phyloP scores from a whole-genome alignment of 2,797 vertebrate genomes.

The Capromys pilorides region DNA sequence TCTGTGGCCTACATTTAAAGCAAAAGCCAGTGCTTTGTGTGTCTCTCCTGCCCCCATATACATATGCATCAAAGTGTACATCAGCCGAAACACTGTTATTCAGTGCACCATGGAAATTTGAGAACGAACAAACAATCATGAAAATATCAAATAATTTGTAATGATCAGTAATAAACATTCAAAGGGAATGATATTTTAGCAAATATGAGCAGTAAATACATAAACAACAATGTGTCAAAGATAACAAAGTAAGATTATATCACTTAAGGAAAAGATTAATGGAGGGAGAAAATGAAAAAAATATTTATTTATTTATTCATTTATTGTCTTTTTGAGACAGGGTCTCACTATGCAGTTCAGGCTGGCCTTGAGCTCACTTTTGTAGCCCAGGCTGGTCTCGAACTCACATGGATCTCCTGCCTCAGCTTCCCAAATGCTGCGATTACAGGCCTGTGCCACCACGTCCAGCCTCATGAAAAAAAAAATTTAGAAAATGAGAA shows the following conservation, averaged over 20 bases:
- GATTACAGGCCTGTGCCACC: too few relatives aligned
- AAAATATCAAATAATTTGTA: not conserved
- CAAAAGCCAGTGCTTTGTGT: not conserved
- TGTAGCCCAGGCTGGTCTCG: too few relatives aligned
- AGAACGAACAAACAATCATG: not conserved
- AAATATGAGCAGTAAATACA: not conserved
- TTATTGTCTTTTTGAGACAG: too few relatives aligned
- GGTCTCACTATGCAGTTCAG: too few relatives aligned
- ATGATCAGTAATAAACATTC: not conserved
- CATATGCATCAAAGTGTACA: not conserved
- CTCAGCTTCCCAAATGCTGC: too few relatives aligned
- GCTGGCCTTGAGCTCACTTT: too few relatives aligned
- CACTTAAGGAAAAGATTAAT: not conserved
- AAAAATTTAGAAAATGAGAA: not conserved
- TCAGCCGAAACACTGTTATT: not conserved
- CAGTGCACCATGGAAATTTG: not conserved
- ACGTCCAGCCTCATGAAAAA: too few relatives aligned
- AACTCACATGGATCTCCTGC: too few relatives aligned
- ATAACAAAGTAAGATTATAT: not conserved
- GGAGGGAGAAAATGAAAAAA: not conserved
- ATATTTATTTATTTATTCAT: too few relatives aligned
- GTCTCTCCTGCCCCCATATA: not conserved
- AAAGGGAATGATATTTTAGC: not conserved
- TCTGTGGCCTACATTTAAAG: slow-evolving; percentile 39
- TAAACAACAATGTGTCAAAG: not conserved